Conservation (phyloP, 2,888 invertebrate genomes). For the Cerceris rybyensis region DNA sequence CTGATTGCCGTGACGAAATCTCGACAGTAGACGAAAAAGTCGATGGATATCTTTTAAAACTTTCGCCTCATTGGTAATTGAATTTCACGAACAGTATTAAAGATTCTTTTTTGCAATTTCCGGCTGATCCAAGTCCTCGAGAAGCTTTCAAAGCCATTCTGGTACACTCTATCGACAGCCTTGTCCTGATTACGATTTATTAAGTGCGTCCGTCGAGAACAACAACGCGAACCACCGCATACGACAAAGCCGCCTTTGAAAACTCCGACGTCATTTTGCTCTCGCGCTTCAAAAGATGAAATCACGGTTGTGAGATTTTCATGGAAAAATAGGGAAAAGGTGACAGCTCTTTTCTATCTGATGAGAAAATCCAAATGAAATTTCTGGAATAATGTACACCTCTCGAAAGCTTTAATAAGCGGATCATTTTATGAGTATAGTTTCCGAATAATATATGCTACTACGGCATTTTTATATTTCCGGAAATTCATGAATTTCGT, state of each 20-base stretch:
- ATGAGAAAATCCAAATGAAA: not conserved
- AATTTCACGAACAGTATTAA: not conserved
- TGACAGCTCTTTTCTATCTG: not conserved
- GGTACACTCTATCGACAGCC: not conserved
- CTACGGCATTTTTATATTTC: too few species aligned
- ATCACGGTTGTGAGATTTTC: not conserved
- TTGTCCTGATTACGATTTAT: conserved; percentile 46
- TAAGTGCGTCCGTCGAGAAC: conserved; percentile 27
- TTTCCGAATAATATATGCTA: too few species aligned
- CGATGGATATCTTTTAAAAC: not conserved
- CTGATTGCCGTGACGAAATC: not conserved
- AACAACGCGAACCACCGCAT: conserved; percentile 9
- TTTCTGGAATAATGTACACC: too few species aligned
- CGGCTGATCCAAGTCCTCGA: not conserved
- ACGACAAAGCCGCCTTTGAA: conserved; percentile 31
- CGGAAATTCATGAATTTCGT: too few species aligned
- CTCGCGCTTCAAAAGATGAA: not conserved
- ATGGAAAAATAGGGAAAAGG: not conserved
- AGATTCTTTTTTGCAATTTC: not conserved
- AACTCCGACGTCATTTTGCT: not conserved
- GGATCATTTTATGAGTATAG: too few species aligned
- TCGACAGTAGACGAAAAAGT: not conserved
- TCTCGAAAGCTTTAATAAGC: too few species aligned
- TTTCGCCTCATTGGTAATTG: not conserved
- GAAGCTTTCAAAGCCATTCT: conserved; percentile 1